A percentile compares a stretch with the other conserved stretches of the same genome.
Conservation (phyloP, 2,888 invertebrate species). For the Baccha elongata region DNA sequence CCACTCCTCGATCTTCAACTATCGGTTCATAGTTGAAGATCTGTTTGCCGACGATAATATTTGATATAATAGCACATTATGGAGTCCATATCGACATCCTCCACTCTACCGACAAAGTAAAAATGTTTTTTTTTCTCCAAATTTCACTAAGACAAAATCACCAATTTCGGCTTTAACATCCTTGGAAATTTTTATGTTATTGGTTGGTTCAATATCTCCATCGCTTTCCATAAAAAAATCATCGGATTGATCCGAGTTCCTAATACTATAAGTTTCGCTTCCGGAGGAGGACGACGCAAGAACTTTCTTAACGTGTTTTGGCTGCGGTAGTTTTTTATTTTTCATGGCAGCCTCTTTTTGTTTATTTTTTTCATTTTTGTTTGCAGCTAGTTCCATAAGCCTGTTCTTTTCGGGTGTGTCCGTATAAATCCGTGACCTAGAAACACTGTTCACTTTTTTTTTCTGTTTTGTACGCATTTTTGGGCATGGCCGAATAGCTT, state of each 20-base stretch:
- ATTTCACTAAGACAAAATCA: no score
- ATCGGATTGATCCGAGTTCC: slow-evolving; percentile 19
- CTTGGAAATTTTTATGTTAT: no score
- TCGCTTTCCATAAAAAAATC: no score
- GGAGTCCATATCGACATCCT: no score
- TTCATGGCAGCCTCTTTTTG: neutral
- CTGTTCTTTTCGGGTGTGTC: no score
- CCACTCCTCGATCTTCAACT: no score
- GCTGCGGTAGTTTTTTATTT: slow-evolving; percentile 17
- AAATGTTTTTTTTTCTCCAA: slow-evolving; percentile 11
- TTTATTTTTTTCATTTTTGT: neutral
- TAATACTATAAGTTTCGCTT: slow-evolving; percentile 17
- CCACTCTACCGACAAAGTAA: slow-evolving; percentile 8
- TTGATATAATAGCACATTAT: no score
- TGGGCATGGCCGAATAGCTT: slow-evolving; percentile 3
- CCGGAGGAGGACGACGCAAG: slow-evolving; percentile 28
- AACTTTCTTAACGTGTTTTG: slow-evolving; percentile 26
- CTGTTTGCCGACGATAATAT: neutral
- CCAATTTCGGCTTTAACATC: no score
- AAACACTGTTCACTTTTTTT: slow-evolving; percentile 1
- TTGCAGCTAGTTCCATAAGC: slow-evolving; percentile 8
- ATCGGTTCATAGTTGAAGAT: neutral
- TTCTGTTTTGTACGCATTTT: slow-evolving; percentile 11
- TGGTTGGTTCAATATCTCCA: no score
- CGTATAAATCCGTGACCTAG: no score